Base-by-base conservation (phyloP, 2,888 invertebrate species). In the Furcula furcula region DNA sequence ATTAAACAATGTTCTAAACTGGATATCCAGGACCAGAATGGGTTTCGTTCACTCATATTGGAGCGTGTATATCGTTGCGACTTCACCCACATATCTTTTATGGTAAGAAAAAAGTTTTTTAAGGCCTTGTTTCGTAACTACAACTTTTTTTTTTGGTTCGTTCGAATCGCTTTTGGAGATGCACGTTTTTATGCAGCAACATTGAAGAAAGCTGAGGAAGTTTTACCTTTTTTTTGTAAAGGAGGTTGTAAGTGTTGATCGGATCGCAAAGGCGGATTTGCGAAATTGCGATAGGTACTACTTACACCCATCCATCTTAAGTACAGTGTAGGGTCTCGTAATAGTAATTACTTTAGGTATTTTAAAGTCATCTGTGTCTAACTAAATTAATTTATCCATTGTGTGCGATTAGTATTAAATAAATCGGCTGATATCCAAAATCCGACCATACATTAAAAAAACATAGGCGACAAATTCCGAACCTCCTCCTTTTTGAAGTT, bases 1-100 rank as follows among this genome's bases (percentile, higher is more conserved):
- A 80, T 82, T 81, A 84, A 78, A 86, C 76, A 77, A 80, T 75
- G 68, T 53, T 70, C 61, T 76, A 71, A 79, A 83, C 79, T 83
- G 76, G 81, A 75, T 65, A 68, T 64, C 65, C 68, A 62, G 76
- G 72, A 70, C 63, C 66, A 86, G 78, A 80, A 85, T 84, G 85
- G 81, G 70, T 68, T 58, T 73, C 70, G 70, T 71, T 69, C 64
- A 65, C 54, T 64, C 52, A 46, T 60, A 58, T 64, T 60, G 65
- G 65, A 76, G 73, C 75, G 61, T 72, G 76, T 77, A 70, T 78
- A 70, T 73, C 60, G 67, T 73, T 66, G 60, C 65, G 62, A 70
- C 71, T 73, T 85, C 86, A 85, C 83, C 85, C 79, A 86, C 84
- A 74, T 85, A 75, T 61, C 86, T 51, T 87, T 77, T 86, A 87